Conservation (phyloP, 2,888 invertebrate species). For the Dicyrtoma fusca region DNA sequence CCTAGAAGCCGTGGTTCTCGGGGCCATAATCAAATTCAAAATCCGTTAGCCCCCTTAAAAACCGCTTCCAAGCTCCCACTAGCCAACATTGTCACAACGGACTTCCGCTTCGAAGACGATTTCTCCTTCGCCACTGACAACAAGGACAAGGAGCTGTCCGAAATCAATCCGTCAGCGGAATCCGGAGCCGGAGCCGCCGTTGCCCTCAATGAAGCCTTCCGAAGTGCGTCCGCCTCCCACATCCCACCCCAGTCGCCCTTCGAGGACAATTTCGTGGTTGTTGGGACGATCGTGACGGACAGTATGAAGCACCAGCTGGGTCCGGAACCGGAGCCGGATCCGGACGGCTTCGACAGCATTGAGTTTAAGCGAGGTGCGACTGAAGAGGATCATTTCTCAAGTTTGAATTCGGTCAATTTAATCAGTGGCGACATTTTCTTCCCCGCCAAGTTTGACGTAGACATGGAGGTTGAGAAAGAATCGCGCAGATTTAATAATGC, state of each 20-base stretch:
- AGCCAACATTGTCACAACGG: too few relatives aligned
- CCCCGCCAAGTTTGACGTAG: constrained; percentile 53
- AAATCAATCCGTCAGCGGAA: neutral
- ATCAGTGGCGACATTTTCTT: constrained; percentile 48
- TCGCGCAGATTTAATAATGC: constrained; percentile 14
- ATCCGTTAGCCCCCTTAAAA: neutral
- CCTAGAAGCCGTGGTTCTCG: neutral
- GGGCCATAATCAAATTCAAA: constrained; percentile 4
- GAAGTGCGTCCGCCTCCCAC: constrained; percentile 1
- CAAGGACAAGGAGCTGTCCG: neutral
- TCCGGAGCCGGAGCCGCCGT: too few relatives aligned
- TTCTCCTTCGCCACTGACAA: constrained; percentile 28
- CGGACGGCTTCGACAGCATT: constrained; percentile 21
- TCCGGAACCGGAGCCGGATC: too few relatives aligned
- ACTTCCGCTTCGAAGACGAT: constrained; percentile 51
- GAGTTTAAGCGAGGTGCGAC: constrained; percentile 27
- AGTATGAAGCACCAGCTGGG: too few relatives aligned
- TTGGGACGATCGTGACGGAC: neutral
- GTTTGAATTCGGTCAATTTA: neutral
- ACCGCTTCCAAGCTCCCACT: neutral
- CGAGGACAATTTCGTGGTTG: constrained; percentile 51
- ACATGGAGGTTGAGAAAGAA: constrained; percentile 37
- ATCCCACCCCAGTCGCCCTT: constrained; percentile 53
- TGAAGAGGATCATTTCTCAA: constrained; percentile 8
- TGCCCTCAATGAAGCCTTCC: neutral